phyloP scores from a whole-genome alignment of 2,888 invertebrate genomes.

The Agelastica alni region DNA sequence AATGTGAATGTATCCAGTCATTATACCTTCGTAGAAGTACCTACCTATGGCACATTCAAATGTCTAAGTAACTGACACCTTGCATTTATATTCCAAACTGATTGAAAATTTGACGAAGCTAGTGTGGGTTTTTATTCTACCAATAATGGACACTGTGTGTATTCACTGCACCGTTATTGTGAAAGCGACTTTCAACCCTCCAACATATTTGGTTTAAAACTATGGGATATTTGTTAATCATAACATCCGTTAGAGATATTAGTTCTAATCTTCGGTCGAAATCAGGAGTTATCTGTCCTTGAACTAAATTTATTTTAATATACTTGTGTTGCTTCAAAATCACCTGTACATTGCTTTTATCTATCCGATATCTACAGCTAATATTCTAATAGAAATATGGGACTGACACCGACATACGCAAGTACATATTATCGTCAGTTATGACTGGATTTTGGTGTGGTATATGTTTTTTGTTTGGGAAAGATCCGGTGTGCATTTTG shows the following conservation, averaged over 20 bases:
- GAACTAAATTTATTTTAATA: background rate
- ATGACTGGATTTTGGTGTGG: background rate
- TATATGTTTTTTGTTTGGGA: constrained; percentile 1
- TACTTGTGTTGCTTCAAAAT: background rate
- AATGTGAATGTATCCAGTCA: no score
- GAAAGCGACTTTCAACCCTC: background rate
- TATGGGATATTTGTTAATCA: background rate
- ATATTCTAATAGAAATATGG: background rate
- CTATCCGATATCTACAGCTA: background rate
- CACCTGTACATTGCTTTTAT: background rate
- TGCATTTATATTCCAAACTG: background rate
- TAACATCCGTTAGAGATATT: background rate
- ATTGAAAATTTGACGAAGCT: background rate
- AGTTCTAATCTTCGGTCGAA: background rate
- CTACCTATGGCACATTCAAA: background rate
- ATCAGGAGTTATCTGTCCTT: background rate
- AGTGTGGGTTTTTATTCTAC: background rate
- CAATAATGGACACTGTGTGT: background rate
- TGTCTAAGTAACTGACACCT: background rate
- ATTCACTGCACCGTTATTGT: background rate
- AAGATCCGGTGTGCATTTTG: background rate
- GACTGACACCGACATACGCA: background rate
- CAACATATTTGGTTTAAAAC: no score
- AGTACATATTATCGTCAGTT: background rate
- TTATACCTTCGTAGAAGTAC: no score